These are phyloP conservation scores for Pipistrellus nathusii DNA, from an alignment of 2,797 vertebrate genomes.

Conservation along the genomic window DNA sequence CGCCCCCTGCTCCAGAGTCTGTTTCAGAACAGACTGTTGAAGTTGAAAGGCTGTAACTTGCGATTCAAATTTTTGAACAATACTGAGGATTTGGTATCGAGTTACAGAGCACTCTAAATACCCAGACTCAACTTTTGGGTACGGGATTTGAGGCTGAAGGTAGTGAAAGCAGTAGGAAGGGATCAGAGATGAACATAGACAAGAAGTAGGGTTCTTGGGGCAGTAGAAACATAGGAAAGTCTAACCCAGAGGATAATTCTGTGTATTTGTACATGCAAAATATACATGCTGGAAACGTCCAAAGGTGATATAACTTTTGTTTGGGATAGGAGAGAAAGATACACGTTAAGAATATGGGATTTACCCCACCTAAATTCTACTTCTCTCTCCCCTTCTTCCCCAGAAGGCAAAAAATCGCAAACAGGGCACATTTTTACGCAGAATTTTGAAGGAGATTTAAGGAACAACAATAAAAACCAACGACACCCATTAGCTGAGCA, in stretches of 20 bases:
- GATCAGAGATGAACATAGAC: background rate
- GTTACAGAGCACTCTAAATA: background rate
- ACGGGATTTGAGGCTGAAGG: slow-evolving; percentile 1
- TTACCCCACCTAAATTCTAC: background rate
- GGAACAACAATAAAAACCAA: background rate
- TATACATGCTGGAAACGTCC: background rate
- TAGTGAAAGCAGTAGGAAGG: background rate
- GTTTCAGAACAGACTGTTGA: background rate
- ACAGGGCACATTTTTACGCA: background rate
- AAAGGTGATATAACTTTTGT: background rate
- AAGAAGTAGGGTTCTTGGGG: background rate
- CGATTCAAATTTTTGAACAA: background rate
- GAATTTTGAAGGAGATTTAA: slow-evolving; percentile 44
- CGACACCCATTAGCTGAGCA: background rate
- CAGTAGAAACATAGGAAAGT: background rate
- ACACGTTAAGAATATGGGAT: background rate
- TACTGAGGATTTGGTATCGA: background rate
- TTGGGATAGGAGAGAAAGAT: background rate
- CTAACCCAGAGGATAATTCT: background rate
- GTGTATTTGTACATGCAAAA: background rate
- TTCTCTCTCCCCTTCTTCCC: background rate
- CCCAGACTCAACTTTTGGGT: background rate
- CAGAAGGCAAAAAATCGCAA: background rate
- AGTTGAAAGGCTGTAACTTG: background rate
- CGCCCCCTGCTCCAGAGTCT: background rate